Base-by-base conservation (phyloP, 2,113 vertebrate genomes). In the Rhadina sibilatrix region DNA sequence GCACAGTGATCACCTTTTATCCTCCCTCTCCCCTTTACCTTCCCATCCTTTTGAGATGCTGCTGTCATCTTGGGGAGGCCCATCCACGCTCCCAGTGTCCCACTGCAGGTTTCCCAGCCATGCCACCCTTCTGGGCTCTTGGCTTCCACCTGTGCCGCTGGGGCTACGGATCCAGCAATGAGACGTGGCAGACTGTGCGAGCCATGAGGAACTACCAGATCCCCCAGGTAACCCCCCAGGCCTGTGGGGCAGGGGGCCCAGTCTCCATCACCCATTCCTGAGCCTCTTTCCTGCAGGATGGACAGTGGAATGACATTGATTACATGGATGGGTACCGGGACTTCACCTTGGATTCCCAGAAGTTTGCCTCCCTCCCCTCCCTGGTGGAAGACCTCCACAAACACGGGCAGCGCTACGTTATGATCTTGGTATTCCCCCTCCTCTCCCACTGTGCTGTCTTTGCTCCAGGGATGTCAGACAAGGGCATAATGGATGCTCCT, bases 131-230 rank as follows among this genome's bases (percentile, higher is more conserved):
- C 88, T 99, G 99, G 99, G 98, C 98, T 0, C 93, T 99, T 1
- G 99, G 99, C 7, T 99, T 98, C 96, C 99, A 99, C 49, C 98
- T 99, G 56, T 99, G 99, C 92, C 98, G 99, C 85, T 99, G 99
- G 99, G 99, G 99, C 31, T 99, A 98, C 3, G 70, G 96, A 38
- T 97, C 98, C 16, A 99, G 98, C 84, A 97, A 98, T 1, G 91
- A 95, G 23, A 99, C 98, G 25, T 99, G 98, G 99, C 97, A 98
- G 40, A 96, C 97, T 0, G 98, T 98, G 44, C 98, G 96, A 93
- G 97, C 94, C 68, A 97, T 99, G 98, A 98, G 99, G 93, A 97
- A 96, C 88, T 97, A 97, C 84, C 96, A 96, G 69, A 97, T 98
- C 25, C 97, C 97, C 15, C 97, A 98, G 97, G 97, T 98, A 94